Conservation (phyloP, 2,888 invertebrate species). For the Dasypogon diadema region DNA sequence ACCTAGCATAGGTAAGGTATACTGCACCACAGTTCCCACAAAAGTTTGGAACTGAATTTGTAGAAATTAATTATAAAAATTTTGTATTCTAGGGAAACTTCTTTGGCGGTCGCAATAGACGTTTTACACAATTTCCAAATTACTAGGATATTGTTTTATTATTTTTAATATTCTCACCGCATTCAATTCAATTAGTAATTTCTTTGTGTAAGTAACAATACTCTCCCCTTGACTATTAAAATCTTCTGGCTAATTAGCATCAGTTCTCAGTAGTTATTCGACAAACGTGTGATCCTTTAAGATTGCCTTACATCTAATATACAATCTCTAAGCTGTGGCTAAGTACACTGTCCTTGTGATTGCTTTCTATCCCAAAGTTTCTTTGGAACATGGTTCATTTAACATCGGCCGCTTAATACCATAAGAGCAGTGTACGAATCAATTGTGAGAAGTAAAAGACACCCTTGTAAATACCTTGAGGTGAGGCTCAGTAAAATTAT, state of each 20-base stretch:
- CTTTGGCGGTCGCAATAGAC: no score
- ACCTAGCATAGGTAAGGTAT: background rate
- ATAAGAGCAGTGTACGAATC: background rate
- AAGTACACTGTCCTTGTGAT: background rate
- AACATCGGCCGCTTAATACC: conserved; percentile 53
- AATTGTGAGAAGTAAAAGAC: background rate
- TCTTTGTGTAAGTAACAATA: no score
- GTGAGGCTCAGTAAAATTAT: conserved; percentile 46
- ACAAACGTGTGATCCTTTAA: conserved; percentile 35
- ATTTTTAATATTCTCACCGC: no score
- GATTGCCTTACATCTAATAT: background rate
- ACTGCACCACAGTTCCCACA: no score
- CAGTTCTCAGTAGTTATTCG: conserved; percentile 55
- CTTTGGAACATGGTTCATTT: conserved; percentile 54
- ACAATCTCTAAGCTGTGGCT: background rate
- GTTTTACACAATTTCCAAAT: no score
- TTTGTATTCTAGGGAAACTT: no score
- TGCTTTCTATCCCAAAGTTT: conserved; percentile 12
- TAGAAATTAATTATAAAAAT: no score
- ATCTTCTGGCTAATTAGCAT: conserved; percentile 21
- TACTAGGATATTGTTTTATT: no score
- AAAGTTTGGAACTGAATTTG: no score
- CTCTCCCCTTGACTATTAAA: background rate
- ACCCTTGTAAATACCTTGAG: conserved; percentile 38
- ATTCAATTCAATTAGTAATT: no score